Percentiles rank a stretch among this genome's conserved stretches.
Conservation (phyloP, 2,797 vertebrate genomes). For the Anguilla megastoma region DNA sequence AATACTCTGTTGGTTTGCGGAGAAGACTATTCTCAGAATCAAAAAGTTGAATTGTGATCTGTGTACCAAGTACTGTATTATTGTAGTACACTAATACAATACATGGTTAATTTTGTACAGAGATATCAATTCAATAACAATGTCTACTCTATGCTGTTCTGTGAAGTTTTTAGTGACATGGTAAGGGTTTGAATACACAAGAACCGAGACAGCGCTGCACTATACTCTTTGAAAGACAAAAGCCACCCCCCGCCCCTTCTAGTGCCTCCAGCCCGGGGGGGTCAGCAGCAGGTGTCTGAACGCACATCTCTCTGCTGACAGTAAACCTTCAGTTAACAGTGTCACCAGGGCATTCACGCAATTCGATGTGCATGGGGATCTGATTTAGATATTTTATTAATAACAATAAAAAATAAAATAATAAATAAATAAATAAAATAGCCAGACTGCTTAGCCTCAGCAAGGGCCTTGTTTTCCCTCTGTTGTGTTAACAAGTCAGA, state of each 20-base stretch:
- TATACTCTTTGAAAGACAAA: background rate
- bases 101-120: background rate
- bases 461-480: background rate
- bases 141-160: background rate
- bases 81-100: background rate
- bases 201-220: background rate
- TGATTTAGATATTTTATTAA: background rate
- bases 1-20: background rate
- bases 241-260: background rate
- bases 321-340: background rate
- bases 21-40: background rate
- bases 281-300: background rate
- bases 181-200: background rate
- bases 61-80: background rate
- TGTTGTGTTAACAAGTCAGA: background rate
- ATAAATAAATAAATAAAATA: too few species aligned
- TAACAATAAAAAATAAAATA: background rate
- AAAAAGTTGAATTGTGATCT: background rate
- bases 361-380: background rate
- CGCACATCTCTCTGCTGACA: background rate
- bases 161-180: background rate
- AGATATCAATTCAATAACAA: too few species aligned
- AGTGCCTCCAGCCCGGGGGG: too few species aligned
- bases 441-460: background rate
- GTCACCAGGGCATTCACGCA: background rate